phyloP scores from a whole-genome alignment of 2,797 vertebrate genomes.

The Neosalanx taihuensis region DNA sequence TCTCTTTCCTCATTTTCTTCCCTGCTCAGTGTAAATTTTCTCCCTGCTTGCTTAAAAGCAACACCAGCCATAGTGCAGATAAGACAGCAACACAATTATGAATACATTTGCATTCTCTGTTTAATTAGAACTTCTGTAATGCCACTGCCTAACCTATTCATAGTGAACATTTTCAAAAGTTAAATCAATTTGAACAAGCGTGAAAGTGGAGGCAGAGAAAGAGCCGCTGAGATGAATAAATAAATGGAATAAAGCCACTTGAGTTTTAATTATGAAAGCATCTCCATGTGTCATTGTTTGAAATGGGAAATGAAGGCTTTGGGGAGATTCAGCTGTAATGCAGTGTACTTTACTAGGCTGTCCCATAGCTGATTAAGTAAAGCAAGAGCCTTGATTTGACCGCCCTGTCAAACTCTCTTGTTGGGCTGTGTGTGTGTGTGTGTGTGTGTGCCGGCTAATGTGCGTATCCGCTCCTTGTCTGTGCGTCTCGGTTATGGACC shows the following conservation, averaged over 20 bases:
- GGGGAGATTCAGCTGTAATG: constrained; percentile 38
- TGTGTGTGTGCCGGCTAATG: not conserved
- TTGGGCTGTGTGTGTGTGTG: not conserved
- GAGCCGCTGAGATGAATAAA: constrained; percentile 51
- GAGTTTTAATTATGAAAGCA: constrained; percentile 70
- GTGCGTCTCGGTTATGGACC: not conserved
- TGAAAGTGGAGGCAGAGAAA: constrained; percentile 59
- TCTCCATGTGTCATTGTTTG: constrained; percentile 56
- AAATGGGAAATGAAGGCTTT: constrained; percentile 48
- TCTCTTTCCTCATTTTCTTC: constrained; percentile 3
- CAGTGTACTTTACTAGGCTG: not conserved
- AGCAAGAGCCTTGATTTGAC: constrained; percentile 28
- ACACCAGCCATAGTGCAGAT: constrained; percentile 67
- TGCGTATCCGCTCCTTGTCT: not conserved
- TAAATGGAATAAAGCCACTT: constrained; percentile 57
- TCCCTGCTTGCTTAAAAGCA: constrained; percentile 66
- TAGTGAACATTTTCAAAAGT: constrained; percentile 71
- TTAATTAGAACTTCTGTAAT: constrained; percentile 77
- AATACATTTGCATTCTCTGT: constrained; percentile 74
- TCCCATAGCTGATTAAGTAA: not conserved
- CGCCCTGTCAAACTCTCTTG: constrained; percentile 17
- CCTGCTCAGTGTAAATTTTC: constrained; percentile 59
- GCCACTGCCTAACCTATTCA: constrained; percentile 67
- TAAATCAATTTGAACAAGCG: constrained; percentile 72
- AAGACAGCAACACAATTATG: constrained; percentile 68